Percentiles rank a stretch among this genome's conserved stretches.
Conservation (phyloP, 2,888 invertebrate species). For the Caenorhabditis sinica region DNA sequence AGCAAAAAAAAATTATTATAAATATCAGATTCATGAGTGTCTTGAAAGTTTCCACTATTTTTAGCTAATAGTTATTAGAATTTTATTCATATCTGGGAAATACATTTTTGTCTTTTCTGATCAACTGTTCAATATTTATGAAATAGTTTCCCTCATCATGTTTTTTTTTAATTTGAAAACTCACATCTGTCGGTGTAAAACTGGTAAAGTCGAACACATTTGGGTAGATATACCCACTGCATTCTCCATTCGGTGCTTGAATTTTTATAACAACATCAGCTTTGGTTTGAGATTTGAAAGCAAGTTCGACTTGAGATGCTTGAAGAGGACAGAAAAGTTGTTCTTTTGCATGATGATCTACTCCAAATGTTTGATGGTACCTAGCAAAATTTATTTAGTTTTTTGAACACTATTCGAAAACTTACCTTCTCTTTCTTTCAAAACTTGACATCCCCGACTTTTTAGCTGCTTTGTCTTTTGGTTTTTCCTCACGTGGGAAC, state of each 20-base stretch:
- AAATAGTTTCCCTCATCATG: no score
- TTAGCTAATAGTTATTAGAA: no score
- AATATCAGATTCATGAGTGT: no score
- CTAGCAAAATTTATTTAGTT: conserved; percentile 18
- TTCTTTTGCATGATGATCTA: conserved; percentile 68
- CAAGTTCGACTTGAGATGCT: conserved; percentile 70
- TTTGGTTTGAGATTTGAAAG: conserved; percentile 54
- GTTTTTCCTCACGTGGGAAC: conserved; percentile 60
- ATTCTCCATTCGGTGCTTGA: conserved; percentile 71
- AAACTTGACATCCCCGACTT: conserved; percentile 65
- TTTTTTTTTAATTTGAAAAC: not conserved
- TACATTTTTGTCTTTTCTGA: no score
- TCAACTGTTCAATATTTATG: no score
- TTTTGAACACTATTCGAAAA: not conserved
- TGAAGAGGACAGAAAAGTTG: conserved; percentile 73
- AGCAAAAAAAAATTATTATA: no score
- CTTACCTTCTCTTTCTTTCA: conserved; percentile 64
- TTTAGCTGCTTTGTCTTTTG: conserved; percentile 43
- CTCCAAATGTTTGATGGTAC: conserved; percentile 66
- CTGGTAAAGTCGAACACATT: conserved; percentile 50
- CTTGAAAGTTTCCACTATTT: no score
- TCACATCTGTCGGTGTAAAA: conserved; percentile 67
- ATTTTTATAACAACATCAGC: conserved; percentile 67
- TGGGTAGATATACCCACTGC: conserved; percentile 66
- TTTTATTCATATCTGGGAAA: no score